A percentile compares a stretch with the other conserved stretches of the same genome.
Conservation (phyloP, 1,140 invertebrate genomes). For the Anastrepha ludens region DNA sequence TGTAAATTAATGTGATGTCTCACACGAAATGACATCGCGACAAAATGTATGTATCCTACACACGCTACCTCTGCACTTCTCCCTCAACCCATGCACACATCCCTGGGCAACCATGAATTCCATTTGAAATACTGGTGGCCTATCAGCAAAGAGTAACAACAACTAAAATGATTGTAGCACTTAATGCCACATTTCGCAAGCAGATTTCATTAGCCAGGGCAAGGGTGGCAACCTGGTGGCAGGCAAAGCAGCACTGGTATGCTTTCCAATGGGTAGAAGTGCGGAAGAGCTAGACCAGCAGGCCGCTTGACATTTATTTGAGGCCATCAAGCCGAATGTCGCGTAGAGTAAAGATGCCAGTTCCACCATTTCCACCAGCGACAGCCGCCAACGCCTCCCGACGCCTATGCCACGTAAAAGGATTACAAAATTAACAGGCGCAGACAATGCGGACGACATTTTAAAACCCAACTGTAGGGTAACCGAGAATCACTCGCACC, state of each 20-base stretch:
- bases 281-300: neutral
- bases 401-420: neutral
- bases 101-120: neutral
- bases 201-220: constrained; percentile 45
- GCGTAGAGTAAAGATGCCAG: neutral
- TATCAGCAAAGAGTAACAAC: constrained; percentile 5
- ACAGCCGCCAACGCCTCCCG: neutral
- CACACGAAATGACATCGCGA: constrained; percentile 37
- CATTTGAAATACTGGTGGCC: constrained; percentile 15
- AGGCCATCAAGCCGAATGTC: constrained; percentile 3
- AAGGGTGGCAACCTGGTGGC: constrained; percentile 2
- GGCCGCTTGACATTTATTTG: constrained; percentile 48
- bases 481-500: neutral
- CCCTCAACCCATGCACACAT: neutral
- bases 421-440: constrained; percentile 48
- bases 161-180: constrained; percentile 45
- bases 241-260: neutral
- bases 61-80: neutral
- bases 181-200: constrained; percentile 24
- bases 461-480: constrained; percentile 28
- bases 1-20: constrained; percentile 50
- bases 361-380: neutral
- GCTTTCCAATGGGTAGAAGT: neutral
- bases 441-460: constrained; percentile 49
- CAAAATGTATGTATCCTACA: constrained; percentile 38